A percentile compares a stretch with the other conserved stretches of the same genome.
Conservation (phyloP, 2,888 invertebrate species). For the Cyclophora albipunctata region DNA sequence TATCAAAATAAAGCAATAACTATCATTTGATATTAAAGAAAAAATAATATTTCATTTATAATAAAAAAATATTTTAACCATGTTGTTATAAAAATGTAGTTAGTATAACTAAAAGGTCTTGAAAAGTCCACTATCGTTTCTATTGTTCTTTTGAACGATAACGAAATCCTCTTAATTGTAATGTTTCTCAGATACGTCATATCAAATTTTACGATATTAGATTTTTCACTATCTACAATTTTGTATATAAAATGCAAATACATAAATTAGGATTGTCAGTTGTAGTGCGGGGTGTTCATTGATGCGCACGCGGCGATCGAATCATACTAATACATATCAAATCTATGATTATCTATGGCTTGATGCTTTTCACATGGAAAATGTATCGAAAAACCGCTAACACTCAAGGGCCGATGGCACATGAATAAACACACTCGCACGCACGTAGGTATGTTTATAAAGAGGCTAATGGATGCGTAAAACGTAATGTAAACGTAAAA, state of each 20-base stretch:
- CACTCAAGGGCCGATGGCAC: too few species aligned
- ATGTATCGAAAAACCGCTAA: too few species aligned
- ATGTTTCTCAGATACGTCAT: conserved; percentile 59
- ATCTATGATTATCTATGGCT: too few species aligned
- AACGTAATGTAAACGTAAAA: conserved; percentile 12
- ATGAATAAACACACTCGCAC: conserved; percentile 2
- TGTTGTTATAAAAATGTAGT: conserved; percentile 70
- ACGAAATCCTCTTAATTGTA: conserved; percentile 45
- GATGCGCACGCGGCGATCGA: background rate
- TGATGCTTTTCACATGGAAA: too few species aligned
- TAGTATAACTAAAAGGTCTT: conserved; percentile 69
- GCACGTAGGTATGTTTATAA: conserved; percentile 11
- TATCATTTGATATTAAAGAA: conserved; percentile 66
- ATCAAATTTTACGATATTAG: conserved; percentile 52
- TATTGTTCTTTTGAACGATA: conserved; percentile 72
- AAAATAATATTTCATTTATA: conserved; percentile 62
- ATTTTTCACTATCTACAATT: conserved; percentile 37
- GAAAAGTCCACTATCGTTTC: conserved; percentile 66
- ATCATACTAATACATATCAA: conserved; percentile 2
- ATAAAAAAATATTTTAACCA: conserved; percentile 68
- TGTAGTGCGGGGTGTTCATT: too few species aligned
- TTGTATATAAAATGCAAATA: conserved; percentile 33
- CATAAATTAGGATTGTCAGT: too few species aligned
- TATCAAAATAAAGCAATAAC: conserved; percentile 73
- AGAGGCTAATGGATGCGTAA: conserved; percentile 13